A percentile compares a stretch with the other conserved stretches of the same genome.
These are phyloP conservation scores for Holocentrus rufus DNA, from an alignment of 2,797 vertebrate species.

Conservation along the genomic window DNA sequence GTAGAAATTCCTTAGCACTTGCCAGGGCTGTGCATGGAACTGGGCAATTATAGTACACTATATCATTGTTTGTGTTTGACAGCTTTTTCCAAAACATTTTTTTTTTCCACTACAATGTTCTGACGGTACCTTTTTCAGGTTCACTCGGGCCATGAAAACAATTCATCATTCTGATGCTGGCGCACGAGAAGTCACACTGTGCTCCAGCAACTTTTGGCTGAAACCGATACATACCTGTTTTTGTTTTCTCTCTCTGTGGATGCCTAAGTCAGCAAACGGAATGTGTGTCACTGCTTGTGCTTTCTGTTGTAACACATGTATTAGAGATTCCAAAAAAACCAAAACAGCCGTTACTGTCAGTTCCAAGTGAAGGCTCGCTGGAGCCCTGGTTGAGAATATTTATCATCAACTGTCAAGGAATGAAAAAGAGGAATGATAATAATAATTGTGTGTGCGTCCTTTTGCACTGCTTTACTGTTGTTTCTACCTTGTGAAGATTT, in stretches of 20 bases:
- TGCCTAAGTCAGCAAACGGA: constrained; percentile 45
- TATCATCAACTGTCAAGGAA: constrained; percentile 29
- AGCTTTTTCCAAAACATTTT: constrained; percentile 69
- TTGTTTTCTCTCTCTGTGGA: constrained; percentile 48
- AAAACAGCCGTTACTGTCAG: constrained; percentile 27
- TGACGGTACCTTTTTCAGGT: constrained; percentile 59
- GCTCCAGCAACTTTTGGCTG: constrained; percentile 57
- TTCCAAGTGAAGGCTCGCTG: constrained; percentile 20
- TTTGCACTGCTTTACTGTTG: constrained; percentile 18
- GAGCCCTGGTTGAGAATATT: constrained; percentile 23
- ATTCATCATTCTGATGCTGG: constrained; percentile 61
- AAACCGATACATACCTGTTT: constrained; percentile 63
- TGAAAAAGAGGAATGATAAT: constrained; percentile 10
- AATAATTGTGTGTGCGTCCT: constrained; percentile 1
- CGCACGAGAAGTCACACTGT: constrained; percentile 54
- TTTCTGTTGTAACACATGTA: constrained; percentile 44
- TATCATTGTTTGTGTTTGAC: constrained; percentile 80
- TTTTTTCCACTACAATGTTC: constrained; percentile 32
- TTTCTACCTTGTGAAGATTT: constrained; percentile 23
- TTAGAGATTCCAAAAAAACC: constrained; percentile 37
- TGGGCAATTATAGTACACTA: constrained; percentile 76
- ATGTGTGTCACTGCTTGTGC: constrained; percentile 39
- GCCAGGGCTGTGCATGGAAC: constrained; percentile 71
- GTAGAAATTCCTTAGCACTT: constrained; percentile 78
- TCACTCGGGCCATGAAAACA: constrained; percentile 64